phyloP scores from a whole-genome alignment of 2,113 vertebrate genomes.

The Cairina moschata region DNA sequence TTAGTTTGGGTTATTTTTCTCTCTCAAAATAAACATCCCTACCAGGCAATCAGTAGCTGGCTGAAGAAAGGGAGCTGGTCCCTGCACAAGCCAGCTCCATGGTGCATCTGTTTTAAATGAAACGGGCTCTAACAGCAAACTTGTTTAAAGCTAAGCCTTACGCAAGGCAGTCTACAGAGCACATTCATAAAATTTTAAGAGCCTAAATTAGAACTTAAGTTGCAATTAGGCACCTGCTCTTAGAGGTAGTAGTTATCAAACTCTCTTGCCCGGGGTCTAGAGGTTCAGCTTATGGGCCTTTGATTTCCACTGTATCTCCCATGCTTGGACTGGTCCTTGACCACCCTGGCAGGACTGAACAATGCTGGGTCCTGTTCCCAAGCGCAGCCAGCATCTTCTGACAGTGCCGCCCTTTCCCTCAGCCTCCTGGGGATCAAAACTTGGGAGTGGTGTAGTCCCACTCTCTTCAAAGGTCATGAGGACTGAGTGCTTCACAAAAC shows the following conservation, averaged over 20 bases:
- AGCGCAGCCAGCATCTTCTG: rapidly evolving
- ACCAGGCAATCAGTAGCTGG: not conserved
- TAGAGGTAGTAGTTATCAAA: not conserved
- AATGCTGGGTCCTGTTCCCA: rapidly evolving
- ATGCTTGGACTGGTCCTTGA: not conserved
- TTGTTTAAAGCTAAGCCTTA: not conserved
- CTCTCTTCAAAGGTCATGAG: not conserved
- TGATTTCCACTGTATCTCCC: not conserved
- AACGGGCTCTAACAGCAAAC: not conserved
- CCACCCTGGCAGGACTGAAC: not conserved
- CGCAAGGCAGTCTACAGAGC: not conserved
- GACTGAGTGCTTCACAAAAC: not conserved
- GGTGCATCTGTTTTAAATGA: not conserved
- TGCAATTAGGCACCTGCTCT: not conserved
- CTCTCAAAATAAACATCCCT: not conserved
- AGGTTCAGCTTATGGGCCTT: not conserved
- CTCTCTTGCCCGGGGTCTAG: not conserved
- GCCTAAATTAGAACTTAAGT: not conserved
- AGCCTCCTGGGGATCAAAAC: not conserved
- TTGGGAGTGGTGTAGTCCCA: rapidly evolving
- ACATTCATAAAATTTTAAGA: not conserved
- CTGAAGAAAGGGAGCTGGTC: not conserved
- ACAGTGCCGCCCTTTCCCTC: not conserved
- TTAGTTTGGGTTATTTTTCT: not conserved
- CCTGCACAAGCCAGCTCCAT: not conserved